Percentiles rank a stretch among this genome's conserved stretches.
Conservation (phyloP, 1,140 invertebrate species). For the Vollenhovia emeryi region DNA sequence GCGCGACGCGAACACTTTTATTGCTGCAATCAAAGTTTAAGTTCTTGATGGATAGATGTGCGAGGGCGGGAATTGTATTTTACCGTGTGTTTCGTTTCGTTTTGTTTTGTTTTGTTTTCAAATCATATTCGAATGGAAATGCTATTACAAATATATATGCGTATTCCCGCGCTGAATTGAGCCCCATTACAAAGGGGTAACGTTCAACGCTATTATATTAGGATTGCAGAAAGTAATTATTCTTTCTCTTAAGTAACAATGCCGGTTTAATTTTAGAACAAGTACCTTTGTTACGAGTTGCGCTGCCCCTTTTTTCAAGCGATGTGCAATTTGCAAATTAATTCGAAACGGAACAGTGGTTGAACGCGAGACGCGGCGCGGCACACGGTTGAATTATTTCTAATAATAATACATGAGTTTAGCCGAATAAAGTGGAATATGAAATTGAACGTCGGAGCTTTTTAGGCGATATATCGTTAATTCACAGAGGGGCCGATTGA, state of each 20-base stretch:
- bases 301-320: background rate
- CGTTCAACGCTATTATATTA: background rate
- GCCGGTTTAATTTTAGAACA: slow-evolving; percentile 24
- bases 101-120: background rate
- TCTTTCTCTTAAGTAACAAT: slow-evolving; percentile 7
- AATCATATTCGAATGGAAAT: slow-evolving; percentile 1
- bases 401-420: slow-evolving; percentile 25
- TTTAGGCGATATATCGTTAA: slow-evolving; percentile 38
- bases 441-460: slow-evolving; percentile 22
- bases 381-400: slow-evolving; percentile 10
- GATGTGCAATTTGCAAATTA: slow-evolving; percentile 2
- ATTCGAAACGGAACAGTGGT: background rate
- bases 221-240: slow-evolving; percentile 2
- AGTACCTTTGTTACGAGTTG: background rate
- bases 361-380: too few relatives aligned
- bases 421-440: slow-evolving; percentile 32
- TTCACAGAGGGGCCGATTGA: slow-evolving; percentile 33
- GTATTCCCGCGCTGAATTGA: background rate
- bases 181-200: slow-evolving; percentile 15
- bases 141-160: background rate
- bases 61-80: background rate
- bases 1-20: slow-evolving; percentile 37
- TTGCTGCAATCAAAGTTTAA: slow-evolving; percentile 50
- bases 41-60: slow-evolving; percentile 38
- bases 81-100: background rate